These are phyloP conservation scores for Acanthurus lineatus DNA, from an alignment of 2,797 vertebrate genomes.

Conservation along the genomic window DNA sequence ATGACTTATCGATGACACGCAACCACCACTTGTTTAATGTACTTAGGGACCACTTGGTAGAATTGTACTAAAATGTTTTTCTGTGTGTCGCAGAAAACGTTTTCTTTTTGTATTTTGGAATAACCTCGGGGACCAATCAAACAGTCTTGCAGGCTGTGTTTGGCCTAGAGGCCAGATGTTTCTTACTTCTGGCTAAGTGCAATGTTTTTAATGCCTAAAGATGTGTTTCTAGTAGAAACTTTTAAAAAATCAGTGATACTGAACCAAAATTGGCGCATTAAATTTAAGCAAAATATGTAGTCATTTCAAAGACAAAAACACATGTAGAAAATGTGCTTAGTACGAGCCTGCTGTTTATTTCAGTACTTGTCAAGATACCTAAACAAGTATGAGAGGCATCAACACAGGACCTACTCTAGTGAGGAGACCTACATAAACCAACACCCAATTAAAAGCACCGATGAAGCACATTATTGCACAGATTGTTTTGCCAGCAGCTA, in stretches of 20 bases:
- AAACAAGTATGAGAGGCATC: conserved; percentile 4
- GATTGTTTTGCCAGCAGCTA: conserved; percentile 54
- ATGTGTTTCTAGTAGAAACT: too few relatives aligned
- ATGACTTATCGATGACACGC: too few relatives aligned
- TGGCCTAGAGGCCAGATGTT: too few relatives aligned
- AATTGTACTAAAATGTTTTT: too few relatives aligned
- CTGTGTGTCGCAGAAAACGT: too few relatives aligned
- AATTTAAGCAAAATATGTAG: not conserved
- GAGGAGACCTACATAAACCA: conserved; percentile 58
- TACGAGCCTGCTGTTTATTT: not conserved
- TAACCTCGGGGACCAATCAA: too few relatives aligned
- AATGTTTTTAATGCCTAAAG: too few relatives aligned
- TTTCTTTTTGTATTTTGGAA: too few relatives aligned
- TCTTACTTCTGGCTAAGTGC: too few relatives aligned
- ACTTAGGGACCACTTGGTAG: too few relatives aligned
- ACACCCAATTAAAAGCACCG: conserved; percentile 62
- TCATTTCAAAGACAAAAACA: not conserved
- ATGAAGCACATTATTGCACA: conserved; percentile 54
- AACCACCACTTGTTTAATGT: too few relatives aligned
- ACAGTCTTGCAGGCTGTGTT: too few relatives aligned
- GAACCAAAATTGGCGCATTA: not conserved
- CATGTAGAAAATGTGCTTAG: not conserved
- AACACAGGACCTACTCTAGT: conserved; percentile 30
- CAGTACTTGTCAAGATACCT: conserved; percentile 24
- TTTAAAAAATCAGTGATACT: not conserved